Evolutionary conservation across 2,113 vertebrate genomes (phyloP).

Genomic region (Lophura nycthemera): DNA sequence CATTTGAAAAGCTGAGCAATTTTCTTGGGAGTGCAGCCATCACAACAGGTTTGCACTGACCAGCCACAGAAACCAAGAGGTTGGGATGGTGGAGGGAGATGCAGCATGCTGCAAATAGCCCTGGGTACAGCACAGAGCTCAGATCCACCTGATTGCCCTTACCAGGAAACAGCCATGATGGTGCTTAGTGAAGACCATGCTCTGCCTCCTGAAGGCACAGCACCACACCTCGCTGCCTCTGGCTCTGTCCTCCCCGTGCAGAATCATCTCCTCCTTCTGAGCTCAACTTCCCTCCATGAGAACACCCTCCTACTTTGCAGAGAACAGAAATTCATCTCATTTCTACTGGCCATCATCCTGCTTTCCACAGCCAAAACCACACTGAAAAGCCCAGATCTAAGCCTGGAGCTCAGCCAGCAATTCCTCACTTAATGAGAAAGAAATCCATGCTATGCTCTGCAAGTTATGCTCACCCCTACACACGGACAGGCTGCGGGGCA

Average conservation of each 20-base stretch:
- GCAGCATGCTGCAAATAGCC: background rate
- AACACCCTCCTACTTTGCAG: background rate
- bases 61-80: background rate
- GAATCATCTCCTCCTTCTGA: background rate
- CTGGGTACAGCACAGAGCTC: background rate
- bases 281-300: background rate
- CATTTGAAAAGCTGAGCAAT: background rate
- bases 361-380: background rate
- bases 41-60: background rate
- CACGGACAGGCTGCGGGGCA: accelerated
- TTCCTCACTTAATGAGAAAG: background rate
- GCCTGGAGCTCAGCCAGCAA: background rate
- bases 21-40: background rate
- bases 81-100: background rate
- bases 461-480: accelerated
- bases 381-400: background rate
- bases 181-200: background rate
- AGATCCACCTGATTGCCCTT: background rate
- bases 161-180: background rate
- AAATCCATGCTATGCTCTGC: accelerated
- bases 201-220: background rate
- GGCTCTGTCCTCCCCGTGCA: background rate
- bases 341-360: background rate
- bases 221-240: background rate
- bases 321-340: background rate